phyloP scores from a whole-genome alignment of 2,113 vertebrate genomes.

The Glaucomys volans region DNA sequence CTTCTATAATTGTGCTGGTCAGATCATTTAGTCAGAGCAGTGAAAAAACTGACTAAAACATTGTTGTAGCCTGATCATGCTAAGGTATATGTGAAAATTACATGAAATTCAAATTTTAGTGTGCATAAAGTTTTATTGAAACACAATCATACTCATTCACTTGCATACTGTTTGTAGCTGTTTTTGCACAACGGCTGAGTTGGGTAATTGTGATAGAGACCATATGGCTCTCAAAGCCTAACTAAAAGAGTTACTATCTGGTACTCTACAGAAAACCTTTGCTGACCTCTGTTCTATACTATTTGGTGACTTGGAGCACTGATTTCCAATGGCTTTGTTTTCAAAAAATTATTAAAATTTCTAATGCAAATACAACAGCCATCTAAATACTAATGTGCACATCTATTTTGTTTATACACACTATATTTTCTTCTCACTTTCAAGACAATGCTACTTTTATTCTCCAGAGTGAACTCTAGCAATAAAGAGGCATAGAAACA shows the following conservation, averaged over 20 bases:
- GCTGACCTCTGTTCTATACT: background rate
- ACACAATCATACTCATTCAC: background rate
- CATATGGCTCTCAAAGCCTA: background rate
- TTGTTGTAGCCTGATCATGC: background rate
- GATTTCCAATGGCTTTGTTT: conserved; percentile 22
- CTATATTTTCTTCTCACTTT: conserved; percentile 13
- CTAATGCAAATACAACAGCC: background rate
- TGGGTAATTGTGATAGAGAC: background rate
- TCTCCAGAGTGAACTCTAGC: background rate
- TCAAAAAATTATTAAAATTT: conserved; percentile 19
- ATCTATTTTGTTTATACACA: background rate
- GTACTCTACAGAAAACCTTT: background rate
- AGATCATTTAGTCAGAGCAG: no score
- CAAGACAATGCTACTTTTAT: background rate
- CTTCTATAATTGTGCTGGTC: no score
- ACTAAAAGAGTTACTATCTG: conserved; percentile 27
- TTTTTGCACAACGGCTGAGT: background rate
- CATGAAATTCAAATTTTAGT: background rate
- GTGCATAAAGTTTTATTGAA: background rate
- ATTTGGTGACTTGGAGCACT: background rate
- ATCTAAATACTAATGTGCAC: background rate
- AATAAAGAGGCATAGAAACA: background rate
- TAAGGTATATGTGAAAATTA: background rate
- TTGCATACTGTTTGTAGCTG: background rate
- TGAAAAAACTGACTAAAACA: no score